phyloP scores from a whole-genome alignment of 2,113 vertebrate genomes.

The Chrysemys picta region DNA sequence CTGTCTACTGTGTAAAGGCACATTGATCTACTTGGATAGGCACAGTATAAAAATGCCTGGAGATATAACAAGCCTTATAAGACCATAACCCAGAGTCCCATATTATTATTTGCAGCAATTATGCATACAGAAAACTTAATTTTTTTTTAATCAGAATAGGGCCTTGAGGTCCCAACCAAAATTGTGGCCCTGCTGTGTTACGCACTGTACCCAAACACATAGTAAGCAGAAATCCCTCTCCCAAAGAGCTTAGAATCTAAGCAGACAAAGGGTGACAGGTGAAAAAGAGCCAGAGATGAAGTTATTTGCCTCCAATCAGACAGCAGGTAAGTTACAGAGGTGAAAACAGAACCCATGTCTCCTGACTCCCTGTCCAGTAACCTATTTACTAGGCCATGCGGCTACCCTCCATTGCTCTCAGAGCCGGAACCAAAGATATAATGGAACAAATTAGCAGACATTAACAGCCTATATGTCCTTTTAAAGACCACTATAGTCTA shows the following conservation, averaged over 20 bases:
- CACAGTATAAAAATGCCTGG: not conserved
- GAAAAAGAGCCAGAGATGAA: slow-evolving; percentile 22
- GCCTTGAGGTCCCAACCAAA: not conserved
- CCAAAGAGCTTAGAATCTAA: not conserved
- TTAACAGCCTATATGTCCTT: not conserved
- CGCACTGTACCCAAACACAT: not conserved
- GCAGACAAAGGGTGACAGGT: not conserved
- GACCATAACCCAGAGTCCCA: not conserved
- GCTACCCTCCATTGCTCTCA: not conserved
- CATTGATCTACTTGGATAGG: not conserved
- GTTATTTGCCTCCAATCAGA: not conserved
- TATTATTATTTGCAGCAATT: not conserved
- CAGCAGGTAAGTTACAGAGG: not conserved
- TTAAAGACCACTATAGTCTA: not conserved
- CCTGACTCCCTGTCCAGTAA: not conserved
- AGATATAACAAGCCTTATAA: not conserved
- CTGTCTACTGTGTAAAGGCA: rapidly evolving
- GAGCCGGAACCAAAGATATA: not conserved
- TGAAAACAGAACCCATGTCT: slow-evolving; percentile 27
- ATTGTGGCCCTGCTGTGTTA: not conserved
- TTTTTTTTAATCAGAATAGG: not conserved
- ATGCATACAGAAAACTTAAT: rapidly evolving
- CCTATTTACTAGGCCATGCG: slow-evolving; percentile 36
- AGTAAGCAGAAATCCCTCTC: not conserved
- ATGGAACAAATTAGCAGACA: not conserved